These are phyloP conservation scores for Cebus imitator DNA, from an alignment of 2,113 vertebrate species.

Conservation along the genomic window DNA sequence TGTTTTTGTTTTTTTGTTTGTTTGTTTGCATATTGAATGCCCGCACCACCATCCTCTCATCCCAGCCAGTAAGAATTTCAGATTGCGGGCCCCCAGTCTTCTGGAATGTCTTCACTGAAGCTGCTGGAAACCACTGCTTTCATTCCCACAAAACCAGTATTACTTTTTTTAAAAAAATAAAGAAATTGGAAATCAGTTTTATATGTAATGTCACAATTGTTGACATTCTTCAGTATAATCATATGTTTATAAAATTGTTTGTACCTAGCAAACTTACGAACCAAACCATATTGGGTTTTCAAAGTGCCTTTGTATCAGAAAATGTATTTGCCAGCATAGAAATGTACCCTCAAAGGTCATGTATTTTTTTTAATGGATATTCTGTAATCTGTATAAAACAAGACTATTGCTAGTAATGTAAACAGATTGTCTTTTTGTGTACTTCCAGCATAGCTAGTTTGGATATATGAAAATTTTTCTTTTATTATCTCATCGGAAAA, in stretches of 20 bases:
- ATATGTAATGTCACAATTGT: constrained; percentile 81
- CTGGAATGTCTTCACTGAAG: constrained; percentile 79
- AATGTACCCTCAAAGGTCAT: constrained; percentile 71
- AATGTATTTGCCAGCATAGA: constrained; percentile 85
- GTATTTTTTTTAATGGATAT: constrained; percentile 72
- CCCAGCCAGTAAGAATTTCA: constrained; percentile 65
- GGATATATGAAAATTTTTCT: constrained; percentile 67
- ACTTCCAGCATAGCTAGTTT: constrained; percentile 63
- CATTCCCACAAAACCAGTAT: constrained; percentile 84
- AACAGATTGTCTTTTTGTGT: constrained; percentile 53
- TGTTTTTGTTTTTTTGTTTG: not conserved
- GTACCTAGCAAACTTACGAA: constrained; percentile 89
- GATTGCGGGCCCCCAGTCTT: constrained; percentile 73
- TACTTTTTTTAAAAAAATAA: constrained; percentile 39
- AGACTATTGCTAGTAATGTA: constrained; percentile 70
- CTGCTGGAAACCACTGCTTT: constrained; percentile 82
- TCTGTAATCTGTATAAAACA: constrained; percentile 75
- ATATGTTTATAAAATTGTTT: constrained; percentile 87
- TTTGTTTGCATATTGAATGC: not conserved
- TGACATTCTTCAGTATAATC: constrained; percentile 82
- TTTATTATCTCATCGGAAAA: constrained; percentile 72
- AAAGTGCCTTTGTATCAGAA: constrained; percentile 91
- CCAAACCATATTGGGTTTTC: constrained; percentile 90
- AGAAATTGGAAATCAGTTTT: constrained; percentile 77
- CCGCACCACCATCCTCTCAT: constrained; percentile 43